Conservation (phyloP, 2,888 invertebrate species). For the Andricus quercusramuli region DNA sequence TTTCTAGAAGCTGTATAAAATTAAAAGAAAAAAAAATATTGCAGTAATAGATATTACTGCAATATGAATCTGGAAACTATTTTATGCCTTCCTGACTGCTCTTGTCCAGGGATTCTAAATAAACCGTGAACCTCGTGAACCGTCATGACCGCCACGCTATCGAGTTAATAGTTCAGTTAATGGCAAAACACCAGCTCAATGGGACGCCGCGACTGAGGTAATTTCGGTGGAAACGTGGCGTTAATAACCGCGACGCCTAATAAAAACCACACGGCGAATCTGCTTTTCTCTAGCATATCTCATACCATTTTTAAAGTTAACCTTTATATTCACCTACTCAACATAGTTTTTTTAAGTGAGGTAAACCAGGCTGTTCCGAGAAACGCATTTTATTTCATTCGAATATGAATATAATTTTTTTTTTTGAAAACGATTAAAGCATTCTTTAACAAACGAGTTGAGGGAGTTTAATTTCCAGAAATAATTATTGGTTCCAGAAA, state of each 20-base stretch:
- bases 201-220: neutral
- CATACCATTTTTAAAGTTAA: neutral
- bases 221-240: neutral
- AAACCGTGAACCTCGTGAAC: conserved; percentile 5
- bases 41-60: neutral
- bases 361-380: neutral
- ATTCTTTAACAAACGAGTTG: too few species aligned
- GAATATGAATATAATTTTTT: too few species aligned
- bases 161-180: conserved; percentile 26
- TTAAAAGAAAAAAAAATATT: too few species aligned
- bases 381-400: too few species aligned
- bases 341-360: neutral
- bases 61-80: neutral
- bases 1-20: neutral
- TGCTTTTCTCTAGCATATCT: neutral
- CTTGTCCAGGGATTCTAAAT: neutral
- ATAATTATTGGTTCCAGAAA: too few species aligned
- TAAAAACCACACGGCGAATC: neutral
- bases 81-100: neutral
- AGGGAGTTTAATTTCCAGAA: too few species aligned
- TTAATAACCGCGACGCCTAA: conserved; percentile 2
- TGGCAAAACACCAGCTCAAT: conserved; percentile 4
- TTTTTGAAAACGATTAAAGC: too few species aligned
- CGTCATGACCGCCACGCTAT: neutral
- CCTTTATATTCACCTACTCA: neutral